A percentile compares a stretch with the other conserved stretches of the same genome.
These are phyloP conservation scores for Apamea sordens DNA, from an alignment of 2,888 invertebrate genomes.

Conservation along the genomic window DNA sequence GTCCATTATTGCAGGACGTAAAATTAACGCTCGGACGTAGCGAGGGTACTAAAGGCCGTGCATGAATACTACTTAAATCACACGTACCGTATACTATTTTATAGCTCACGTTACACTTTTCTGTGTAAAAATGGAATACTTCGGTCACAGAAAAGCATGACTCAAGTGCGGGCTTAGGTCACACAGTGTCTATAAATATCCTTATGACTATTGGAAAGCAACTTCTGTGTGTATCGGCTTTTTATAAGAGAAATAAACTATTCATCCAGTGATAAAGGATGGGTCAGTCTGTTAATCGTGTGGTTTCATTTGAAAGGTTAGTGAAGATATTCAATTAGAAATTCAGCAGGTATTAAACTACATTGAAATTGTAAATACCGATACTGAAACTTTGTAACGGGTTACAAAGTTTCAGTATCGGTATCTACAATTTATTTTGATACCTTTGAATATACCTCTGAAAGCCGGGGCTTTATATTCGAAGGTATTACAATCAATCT, in stretches of 20 bases:
- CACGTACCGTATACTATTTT: background rate
- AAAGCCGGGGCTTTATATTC: conserved; percentile 4
- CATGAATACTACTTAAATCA: too few species aligned
- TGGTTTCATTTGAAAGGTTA: conserved; percentile 1
- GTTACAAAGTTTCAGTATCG: too few species aligned
- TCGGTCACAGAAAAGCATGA: background rate
- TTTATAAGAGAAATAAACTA: background rate
- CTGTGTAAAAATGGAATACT: background rate
- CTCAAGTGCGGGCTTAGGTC: background rate
- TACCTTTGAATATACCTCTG: too few species aligned
- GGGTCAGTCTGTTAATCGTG: background rate
- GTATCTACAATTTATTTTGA: too few species aligned
- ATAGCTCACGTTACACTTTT: background rate
- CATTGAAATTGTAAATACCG: conserved; percentile 41
- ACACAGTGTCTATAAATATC: background rate
- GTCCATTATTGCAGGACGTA: too few species aligned
- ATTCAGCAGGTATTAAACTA: background rate
- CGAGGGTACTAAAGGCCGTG: too few species aligned
- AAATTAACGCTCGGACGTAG: too few species aligned
- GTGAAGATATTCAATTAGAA: conserved; percentile 23
- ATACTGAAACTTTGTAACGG: conserved; percentile 31
- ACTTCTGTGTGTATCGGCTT: background rate
- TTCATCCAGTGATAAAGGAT: background rate
- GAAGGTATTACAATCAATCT: conserved; percentile 23
- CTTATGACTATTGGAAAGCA: background rate